phyloP scores from a whole-genome alignment of 2,888 invertebrate species.

The Leptarthrus brevirostris region DNA sequence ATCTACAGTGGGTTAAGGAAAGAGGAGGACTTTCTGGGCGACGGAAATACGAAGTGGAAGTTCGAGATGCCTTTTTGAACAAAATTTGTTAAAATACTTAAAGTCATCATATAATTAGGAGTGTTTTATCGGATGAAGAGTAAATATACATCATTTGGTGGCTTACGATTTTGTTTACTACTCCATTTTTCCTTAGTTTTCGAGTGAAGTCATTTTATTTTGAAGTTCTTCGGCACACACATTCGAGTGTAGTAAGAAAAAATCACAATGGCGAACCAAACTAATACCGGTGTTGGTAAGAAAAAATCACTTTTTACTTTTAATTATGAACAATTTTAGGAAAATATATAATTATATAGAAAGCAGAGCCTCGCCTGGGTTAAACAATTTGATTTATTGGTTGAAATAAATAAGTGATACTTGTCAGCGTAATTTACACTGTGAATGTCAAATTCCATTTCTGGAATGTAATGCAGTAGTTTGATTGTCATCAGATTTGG shows the following conservation, averaged over 20 bases:
- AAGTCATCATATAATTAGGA: constrained; percentile 21
- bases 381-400: too few species aligned
- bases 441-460: constrained; percentile 39
- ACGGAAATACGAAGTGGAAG: constrained; percentile 50
- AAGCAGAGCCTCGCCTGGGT: not conserved
- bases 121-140: constrained; percentile 36
- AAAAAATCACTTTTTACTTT: constrained; percentile 10
- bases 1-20: not conserved
- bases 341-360: not conserved
- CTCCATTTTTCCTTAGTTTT: constrained; percentile 26
- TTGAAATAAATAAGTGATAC: too few species aligned
- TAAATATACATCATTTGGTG: constrained; percentile 11
- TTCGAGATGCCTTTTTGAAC: constrained; percentile 45
- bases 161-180: not conserved
- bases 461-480: constrained; percentile 1
- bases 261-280: constrained; percentile 83
- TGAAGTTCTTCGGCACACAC: constrained; percentile 43
- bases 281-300: constrained; percentile 92
- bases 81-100: constrained; percentile 29
- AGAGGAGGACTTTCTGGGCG: constrained; percentile 37
- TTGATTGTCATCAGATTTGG: not conserved
- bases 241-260: constrained; percentile 9
- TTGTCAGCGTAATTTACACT: not conserved
- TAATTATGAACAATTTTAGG: constrained; percentile 32
- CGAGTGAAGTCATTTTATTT: constrained; percentile 45